Conservation (phyloP, 2,888 invertebrate genomes). For the Drosophila borealis region DNA sequence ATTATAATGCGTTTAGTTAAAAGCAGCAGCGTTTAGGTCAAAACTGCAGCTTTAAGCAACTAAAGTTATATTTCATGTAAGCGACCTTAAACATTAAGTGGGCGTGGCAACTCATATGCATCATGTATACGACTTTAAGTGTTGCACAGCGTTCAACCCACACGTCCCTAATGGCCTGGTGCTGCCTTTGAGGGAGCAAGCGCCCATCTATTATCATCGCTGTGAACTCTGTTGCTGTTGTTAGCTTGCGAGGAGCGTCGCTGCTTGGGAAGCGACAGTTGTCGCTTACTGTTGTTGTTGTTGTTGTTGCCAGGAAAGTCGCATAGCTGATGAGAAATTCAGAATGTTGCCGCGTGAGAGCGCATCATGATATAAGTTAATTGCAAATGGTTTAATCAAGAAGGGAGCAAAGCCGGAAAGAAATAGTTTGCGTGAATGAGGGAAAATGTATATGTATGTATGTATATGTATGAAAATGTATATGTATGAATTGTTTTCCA, state of each 20-base stretch:
- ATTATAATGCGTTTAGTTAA: constrained; percentile 35
- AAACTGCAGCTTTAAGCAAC: constrained; percentile 43
- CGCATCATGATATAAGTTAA: constrained; percentile 40
- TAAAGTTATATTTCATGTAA: constrained; percentile 17
- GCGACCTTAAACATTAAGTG: neutral
- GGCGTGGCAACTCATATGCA: constrained; percentile 17
- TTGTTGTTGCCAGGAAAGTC: constrained; percentile 24
- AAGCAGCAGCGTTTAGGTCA: constrained; percentile 21
- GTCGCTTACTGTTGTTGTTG: constrained; percentile 4
- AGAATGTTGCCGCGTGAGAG: constrained; percentile 12
- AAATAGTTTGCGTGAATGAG: neutral
- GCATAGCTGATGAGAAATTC: constrained; percentile 43
- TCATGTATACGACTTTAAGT: constrained; percentile 50
- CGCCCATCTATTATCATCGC: constrained; percentile 27
- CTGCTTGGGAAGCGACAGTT: constrained; percentile 19
- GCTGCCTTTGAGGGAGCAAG: constrained; percentile 14
- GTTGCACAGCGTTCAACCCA: neutral
- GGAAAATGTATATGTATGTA: too few species aligned
- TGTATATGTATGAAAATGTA: too few species aligned
- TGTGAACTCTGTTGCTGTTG: constrained; percentile 9
- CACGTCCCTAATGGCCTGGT: constrained; percentile 26
- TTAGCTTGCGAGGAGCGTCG: neutral
- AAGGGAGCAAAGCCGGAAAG: neutral
- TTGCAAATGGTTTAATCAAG: constrained; percentile 36
- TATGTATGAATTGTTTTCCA: too few species aligned